phyloP scores from a whole-genome alignment of 2,113 vertebrate genomes.

The Danio rerio region GRCz12tu NC_133190.1:27804001-27804500 shows the following conservation, averaged over 20 bases:
- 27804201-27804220: slow-evolving; percentile 15
- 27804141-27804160: neutral
- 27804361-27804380: neutral
- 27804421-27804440: slow-evolving; percentile 58
- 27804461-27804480: slow-evolving; percentile 42
- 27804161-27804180: neutral
- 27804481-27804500: slow-evolving; percentile 13
- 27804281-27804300: slow-evolving; percentile 63
- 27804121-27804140: neutral
- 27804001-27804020: neutral
- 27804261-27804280: slow-evolving; percentile 44
- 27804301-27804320: slow-evolving; percentile 29
- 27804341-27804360: neutral
- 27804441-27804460: slow-evolving; percentile 42
- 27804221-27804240: slow-evolving; percentile 9
- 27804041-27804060: slow-evolving; percentile 2
- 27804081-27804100: neutral
- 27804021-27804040: neutral
- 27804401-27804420: slow-evolving; percentile 59
- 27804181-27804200: neutral
- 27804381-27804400: slow-evolving; percentile 27
- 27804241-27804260: neutral
- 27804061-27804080: neutral
- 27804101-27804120: neutral
- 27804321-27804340: slow-evolving; percentile 7